Evolutionary conservation across 2,888 invertebrate species (phyloP).

Genomic region (Polylopha cassiicola): DNA sequence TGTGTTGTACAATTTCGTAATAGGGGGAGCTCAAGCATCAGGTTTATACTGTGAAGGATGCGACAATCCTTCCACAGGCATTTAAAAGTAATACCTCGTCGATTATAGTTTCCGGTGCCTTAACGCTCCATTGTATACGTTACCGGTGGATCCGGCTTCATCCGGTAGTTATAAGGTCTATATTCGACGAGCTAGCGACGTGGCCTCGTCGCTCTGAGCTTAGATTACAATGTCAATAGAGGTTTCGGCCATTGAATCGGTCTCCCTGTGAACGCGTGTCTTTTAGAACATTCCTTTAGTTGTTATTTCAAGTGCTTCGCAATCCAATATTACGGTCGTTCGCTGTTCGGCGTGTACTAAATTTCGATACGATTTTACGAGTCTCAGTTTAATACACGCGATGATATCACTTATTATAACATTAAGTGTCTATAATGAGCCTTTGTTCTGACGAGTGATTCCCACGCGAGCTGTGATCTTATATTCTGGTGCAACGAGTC

Average conservation of each 20-base stretch:
- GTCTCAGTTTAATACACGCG: slow-evolving; percentile 5
- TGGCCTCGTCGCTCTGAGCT: slow-evolving; percentile 41
- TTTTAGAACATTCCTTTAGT: slow-evolving; percentile 35
- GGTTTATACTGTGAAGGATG: slow-evolving; percentile 42
- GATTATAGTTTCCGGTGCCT: slow-evolving; percentile 67
- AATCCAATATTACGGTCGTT: too few species aligned
- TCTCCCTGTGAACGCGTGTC: slow-evolving; percentile 36
- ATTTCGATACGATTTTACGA: slow-evolving; percentile 6
- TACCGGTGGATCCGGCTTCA: slow-evolving; percentile 41
- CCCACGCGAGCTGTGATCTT: slow-evolving; percentile 18
- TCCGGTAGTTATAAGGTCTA: slow-evolving; percentile 45
- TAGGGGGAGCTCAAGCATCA: slow-evolving; percentile 24
- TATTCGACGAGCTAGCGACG: slow-evolving; percentile 56
- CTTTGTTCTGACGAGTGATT: slow-evolving; percentile 14
- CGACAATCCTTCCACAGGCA: slow-evolving; percentile 35
- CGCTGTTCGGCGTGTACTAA: slow-evolving; percentile 7
- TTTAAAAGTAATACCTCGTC: slow-evolving; percentile 53
- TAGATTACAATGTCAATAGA: slow-evolving; percentile 64
- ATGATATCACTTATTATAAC: slow-evolving; percentile 17
- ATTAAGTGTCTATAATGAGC: slow-evolving; percentile 7
- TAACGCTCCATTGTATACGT: slow-evolving; percentile 52
- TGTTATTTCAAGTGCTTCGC: slow-evolving; percentile 27
- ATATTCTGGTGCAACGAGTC: slow-evolving; percentile 21
- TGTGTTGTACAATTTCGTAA: slow-evolving; percentile 33
- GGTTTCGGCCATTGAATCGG: slow-evolving; percentile 45